Conservation (phyloP, 2,113 vertebrate genomes). For the Pollachius pollachius region DNA sequence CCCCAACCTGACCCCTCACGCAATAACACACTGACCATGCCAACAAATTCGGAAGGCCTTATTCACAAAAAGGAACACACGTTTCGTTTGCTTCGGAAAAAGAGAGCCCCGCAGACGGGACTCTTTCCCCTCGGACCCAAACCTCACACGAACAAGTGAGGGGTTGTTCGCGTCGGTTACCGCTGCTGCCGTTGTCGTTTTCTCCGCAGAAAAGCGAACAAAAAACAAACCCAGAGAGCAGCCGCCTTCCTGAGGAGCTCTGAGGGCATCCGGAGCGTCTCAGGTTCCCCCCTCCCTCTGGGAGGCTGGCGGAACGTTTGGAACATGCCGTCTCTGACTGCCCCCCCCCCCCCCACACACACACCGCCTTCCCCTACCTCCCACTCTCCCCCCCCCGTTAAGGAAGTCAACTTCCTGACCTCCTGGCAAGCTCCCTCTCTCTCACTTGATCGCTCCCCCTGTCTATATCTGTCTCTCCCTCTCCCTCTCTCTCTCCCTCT, state of each 20-base stretch:
- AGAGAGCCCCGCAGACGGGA: too few species aligned
- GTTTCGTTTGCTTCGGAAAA: too few species aligned
- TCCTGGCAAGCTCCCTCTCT: neutral
- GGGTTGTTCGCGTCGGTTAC: too few species aligned
- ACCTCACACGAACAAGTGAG: too few species aligned
- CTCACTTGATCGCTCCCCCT: neutral
- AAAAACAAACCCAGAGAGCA: conserved; percentile 12
- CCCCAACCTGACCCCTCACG: too few species aligned
- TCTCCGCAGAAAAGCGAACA: conserved; percentile 17
- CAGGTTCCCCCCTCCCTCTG: conserved; percentile 40
- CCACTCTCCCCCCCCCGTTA: neutral
- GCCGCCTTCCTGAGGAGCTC: conserved; percentile 5
- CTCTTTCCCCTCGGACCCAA: too few species aligned
- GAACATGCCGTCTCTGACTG: conserved; percentile 39
- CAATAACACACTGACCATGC: too few species aligned
- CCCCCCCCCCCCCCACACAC: neutral
- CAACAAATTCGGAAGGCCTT: too few species aligned
- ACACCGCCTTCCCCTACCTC: neutral
- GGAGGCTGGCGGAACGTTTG: conserved; percentile 38
- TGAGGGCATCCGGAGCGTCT: conserved; percentile 19
- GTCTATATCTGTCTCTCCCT: conserved; percentile 24
- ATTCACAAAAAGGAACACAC: too few species aligned
- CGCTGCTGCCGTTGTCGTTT: neutral
- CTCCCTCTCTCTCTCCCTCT: conserved; percentile 28
- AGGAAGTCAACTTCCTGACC: neutral